Conservation (phyloP, 2,113 vertebrate genomes). For the Proteles cristata region DNA sequence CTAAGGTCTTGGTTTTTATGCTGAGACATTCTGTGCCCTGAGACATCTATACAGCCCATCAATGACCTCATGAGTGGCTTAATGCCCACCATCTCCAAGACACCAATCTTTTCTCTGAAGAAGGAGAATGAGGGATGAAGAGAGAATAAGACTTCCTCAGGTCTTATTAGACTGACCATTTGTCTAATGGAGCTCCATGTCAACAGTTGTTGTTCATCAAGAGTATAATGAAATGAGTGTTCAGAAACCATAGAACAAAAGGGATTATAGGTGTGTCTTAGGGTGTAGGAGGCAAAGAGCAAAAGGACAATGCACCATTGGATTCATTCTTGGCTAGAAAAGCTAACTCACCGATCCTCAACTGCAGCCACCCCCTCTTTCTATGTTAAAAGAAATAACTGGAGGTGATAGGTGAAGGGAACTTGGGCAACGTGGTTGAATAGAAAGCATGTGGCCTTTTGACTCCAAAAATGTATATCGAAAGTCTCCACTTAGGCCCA, state of each 20-base stretch:
- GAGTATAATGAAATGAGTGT: not conserved
- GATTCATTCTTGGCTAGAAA: not conserved
- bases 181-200: not conserved
- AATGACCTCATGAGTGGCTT: constrained; percentile 1
- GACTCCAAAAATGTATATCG: not conserved
- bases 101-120: not conserved
- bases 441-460: not conserved
- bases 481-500: not conserved
- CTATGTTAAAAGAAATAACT: not conserved
- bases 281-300: not conserved
- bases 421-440: not conserved
- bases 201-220: not conserved
- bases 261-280: not conserved
- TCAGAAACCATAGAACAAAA: not conserved
- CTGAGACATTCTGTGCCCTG: constrained; percentile 66
- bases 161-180: not conserved
- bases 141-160: not conserved
- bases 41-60: constrained; percentile 58
- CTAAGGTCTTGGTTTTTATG: constrained; percentile 63
- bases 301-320: not conserved
- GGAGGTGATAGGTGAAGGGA: not conserved
- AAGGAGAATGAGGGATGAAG: not conserved
- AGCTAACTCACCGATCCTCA: not conserved
- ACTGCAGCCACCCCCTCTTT: not conserved
- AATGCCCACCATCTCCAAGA: not conserved